Base-by-base conservation (phyloP, 1,140 invertebrate species). In the Ceratina japonica region DNA sequence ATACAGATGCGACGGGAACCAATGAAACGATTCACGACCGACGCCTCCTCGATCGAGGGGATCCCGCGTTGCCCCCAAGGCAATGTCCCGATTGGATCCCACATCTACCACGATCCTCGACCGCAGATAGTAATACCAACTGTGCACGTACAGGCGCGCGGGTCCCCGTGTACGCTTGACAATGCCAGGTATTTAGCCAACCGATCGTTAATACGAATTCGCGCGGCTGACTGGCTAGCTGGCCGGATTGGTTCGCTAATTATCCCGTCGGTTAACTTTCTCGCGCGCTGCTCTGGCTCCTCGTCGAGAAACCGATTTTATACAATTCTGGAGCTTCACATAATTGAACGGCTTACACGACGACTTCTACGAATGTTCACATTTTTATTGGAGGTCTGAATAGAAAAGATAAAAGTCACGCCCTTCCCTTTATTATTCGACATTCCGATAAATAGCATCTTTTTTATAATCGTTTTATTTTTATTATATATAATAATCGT, bases 11-110 rank as follows among this genome's bases (percentile, higher is more conserved):
- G 71, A 31, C 79, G 44, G 51, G 71, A 82, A 66, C 82, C 82
- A 84, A 84, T 84, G 82, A 78, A 81, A 84, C 81, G 82, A 71
- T 84, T 84, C 82, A 82, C 80, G 82, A 78, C 82, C 82, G 82
- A 84, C 82, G 82, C 82, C 82, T 84, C 71, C 75, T 75, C 80
- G 75, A 66, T 84, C 75, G 82, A 84, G 80, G 82, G 75, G 82
- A 79, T 75, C 68, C 70, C 72, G 61, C 52, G 75, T 75, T 82
- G 79, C 80, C 82, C 37, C 75, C 62, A 54, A 84, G 82, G 80
- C 80, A 82, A 72, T 71, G 82, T 64, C 61, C 68, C 82, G 82
- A 84, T 84, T 84, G 80, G 80, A 84, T 82, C 80, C 76, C 75
- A 79, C 82, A 75, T 81, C 64, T 68, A 81, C 80, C 76, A 82